phyloP scores from a whole-genome alignment of 1,140 invertebrate genomes.

The Trichoplusia ni region DNA sequence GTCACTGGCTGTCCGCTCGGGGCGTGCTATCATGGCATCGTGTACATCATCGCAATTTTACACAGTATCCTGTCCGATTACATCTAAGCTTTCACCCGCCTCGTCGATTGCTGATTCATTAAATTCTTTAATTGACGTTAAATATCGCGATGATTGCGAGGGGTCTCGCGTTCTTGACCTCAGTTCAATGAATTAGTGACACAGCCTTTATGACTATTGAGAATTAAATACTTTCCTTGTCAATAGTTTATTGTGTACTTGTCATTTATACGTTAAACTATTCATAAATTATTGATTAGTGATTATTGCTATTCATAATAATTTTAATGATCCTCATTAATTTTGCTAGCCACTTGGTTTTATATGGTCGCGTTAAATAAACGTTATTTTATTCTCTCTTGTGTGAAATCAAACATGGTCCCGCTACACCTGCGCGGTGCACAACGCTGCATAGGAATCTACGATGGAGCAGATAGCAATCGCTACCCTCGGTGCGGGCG shows the following conservation, averaged over 20 bases:
- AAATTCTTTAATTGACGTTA: conserved; percentile 71
- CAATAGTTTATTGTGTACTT: background rate
- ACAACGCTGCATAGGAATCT: conserved; percentile 26
- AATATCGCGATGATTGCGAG: conserved; percentile 54
- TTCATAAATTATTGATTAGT: background rate
- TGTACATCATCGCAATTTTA: conserved; percentile 36
- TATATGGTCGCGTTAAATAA: no score
- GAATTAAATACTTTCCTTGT: conserved; percentile 29
- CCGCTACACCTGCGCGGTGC: conserved; percentile 16
- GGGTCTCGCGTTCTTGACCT: conserved; percentile 60
- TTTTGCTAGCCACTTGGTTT: no score
- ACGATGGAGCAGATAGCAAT: conserved; percentile 41
- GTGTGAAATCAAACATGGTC: conserved; percentile 16
- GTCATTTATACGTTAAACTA: no score
- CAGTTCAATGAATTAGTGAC: conserved; percentile 61
- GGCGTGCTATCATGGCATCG: conserved; percentile 30
- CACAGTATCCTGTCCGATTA: conserved; percentile 57
- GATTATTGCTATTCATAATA: background rate
- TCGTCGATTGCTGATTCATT: conserved; percentile 62
- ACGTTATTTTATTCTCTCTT: conserved; percentile 7
- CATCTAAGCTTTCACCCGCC: conserved; percentile 68
- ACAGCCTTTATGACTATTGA: conserved; percentile 31
- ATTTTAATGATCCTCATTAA: background rate
- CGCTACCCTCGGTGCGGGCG: conserved; percentile 25
- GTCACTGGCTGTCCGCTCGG: conserved; percentile 36